phyloP scores from a whole-genome alignment of 2,888 invertebrate species.

The Thera obeliscata region DNA sequence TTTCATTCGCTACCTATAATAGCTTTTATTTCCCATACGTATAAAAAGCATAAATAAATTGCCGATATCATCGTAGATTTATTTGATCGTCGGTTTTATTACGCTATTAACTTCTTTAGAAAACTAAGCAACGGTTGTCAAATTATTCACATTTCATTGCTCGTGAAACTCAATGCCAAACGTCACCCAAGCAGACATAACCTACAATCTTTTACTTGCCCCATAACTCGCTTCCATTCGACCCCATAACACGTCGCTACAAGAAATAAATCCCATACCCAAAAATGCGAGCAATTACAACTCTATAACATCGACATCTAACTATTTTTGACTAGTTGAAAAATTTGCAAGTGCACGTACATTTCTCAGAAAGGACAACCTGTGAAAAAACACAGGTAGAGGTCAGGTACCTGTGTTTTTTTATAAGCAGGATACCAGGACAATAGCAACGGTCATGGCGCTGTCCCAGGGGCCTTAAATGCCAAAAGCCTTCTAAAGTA shows the following conservation, averaged over 20 bases:
- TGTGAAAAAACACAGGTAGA: constrained; percentile 43
- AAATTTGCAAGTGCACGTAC: constrained; percentile 29
- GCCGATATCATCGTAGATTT: too few relatives aligned
- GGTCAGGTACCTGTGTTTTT: constrained; percentile 66
- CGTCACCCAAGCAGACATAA: constrained; percentile 42
- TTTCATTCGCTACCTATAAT: too few relatives aligned
- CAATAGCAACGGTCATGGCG: constrained; percentile 66
- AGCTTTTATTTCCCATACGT: too few relatives aligned
- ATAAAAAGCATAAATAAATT: too few relatives aligned
- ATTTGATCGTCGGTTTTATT: too few relatives aligned
- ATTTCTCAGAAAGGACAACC: constrained; percentile 33
- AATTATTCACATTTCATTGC: constrained; percentile 45
- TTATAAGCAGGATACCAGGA: constrained; percentile 72
- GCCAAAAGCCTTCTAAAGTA: constrained; percentile 27
- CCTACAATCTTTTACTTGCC: constrained; percentile 14
- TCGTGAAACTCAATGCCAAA: constrained; percentile 39
- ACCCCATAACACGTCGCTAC: constrained; percentile 39
- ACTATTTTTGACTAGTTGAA: constrained; percentile 18
- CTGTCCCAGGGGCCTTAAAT: constrained; percentile 37
- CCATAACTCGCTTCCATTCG: constrained; percentile 36
- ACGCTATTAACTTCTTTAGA: too few relatives aligned
- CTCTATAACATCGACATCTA: constrained; percentile 12
- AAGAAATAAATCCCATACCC: constrained; percentile 34
- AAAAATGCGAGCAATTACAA: constrained; percentile 10
- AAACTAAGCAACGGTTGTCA: not conserved